Percentiles rank a stretch among this genome's conserved stretches.
Evolutionary conservation across 2,888 invertebrate genomes (phyloP).

Genomic region (Mystacides longicornis): DNA sequence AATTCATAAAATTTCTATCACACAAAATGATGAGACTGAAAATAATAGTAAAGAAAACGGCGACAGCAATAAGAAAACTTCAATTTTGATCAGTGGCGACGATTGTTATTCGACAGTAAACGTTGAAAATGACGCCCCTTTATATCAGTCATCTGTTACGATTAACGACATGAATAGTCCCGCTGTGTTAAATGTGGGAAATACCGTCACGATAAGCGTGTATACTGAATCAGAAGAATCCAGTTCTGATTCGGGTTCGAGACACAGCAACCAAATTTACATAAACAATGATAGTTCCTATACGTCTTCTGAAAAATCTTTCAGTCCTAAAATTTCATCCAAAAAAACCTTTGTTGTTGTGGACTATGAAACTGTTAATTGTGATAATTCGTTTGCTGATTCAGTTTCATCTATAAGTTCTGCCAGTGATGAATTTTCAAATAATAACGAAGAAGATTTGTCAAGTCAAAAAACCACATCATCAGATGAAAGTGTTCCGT

Average conservation of each 20-base stretch:
- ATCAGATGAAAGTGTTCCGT: not conserved
- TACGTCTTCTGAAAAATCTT: constrained; percentile 6
- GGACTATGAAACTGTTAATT: constrained; percentile 33
- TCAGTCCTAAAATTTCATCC: constrained; percentile 17
- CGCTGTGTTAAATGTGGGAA: constrained; percentile 47
- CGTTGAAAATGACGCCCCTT: constrained; percentile 59
- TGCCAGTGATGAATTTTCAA: constrained; percentile 2
- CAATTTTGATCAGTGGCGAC: constrained; percentile 66
- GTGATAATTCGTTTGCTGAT: constrained; percentile 31
- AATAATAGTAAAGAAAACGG: constrained; percentile 32
- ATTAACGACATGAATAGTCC: constrained; percentile 50
- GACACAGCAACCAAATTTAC: constrained; percentile 45
- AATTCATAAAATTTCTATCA: constrained; percentile 27
- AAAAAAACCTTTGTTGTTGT: constrained; percentile 23
- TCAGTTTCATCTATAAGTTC: constrained; percentile 19
- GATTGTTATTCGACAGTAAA: constrained; percentile 72
- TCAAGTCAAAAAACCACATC: not conserved
- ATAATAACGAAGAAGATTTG: not conserved
- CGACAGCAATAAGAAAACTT: constrained; percentile 54
- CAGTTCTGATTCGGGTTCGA: constrained; percentile 30
- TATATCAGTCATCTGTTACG: constrained; percentile 67
- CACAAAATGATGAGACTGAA: constrained; percentile 42
- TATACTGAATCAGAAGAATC: constrained; percentile 30
- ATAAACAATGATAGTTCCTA: constrained; percentile 33
- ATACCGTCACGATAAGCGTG: constrained; percentile 56